Evolutionary conservation across 2,113 vertebrate species (phyloP), one percentile per base, ranked within the genome.

Genomic region (Marcusenius ussheri): DNA sequence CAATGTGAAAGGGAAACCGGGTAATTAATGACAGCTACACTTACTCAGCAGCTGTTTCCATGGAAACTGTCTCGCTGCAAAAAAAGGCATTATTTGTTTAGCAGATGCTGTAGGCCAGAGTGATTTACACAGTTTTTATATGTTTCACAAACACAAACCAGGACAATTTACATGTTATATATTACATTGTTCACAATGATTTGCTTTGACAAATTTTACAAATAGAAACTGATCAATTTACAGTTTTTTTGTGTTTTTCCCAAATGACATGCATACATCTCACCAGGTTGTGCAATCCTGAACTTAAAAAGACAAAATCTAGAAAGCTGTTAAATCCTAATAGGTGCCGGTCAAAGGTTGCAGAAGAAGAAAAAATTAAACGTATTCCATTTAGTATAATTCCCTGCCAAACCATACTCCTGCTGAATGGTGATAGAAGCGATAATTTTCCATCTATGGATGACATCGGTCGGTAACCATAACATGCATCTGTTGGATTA

Each of bases 11-110:
- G 83, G 31, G 87, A 90, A 89, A 89, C 88, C 91, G 90, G 92
- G 91, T 91, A 89, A 93, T 92, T 93, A 90, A 93, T 92, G 88
- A 90, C 89, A 91, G 88, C 91, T 47, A 84, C 83, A 45, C 91
- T 91, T 89, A 86, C 91, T 91, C 92, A 93, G 91, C 89, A 91
- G 91, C 90, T 90, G 91, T 93, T 92, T 92, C 92, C 91, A 93
- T 93, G 91, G 92, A 89, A 93, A 93, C 92, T 84, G 83, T 46
- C 42, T 47, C 11, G 3, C 83, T 11, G 39, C 83, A 84, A 84
- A 47, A 47, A 83, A 84, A 47, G 3, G 24, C 39, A 47, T 47
- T 46, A 84, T 84, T 84, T 84, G 83, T 47, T 84, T n/a, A 84
- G 83, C 83, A 84, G 83, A 84, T 84, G 83, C 83, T 47, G 45